phyloP scores from a whole-genome alignment of 2,888 invertebrate genomes.

The Acleris emargana region DNA sequence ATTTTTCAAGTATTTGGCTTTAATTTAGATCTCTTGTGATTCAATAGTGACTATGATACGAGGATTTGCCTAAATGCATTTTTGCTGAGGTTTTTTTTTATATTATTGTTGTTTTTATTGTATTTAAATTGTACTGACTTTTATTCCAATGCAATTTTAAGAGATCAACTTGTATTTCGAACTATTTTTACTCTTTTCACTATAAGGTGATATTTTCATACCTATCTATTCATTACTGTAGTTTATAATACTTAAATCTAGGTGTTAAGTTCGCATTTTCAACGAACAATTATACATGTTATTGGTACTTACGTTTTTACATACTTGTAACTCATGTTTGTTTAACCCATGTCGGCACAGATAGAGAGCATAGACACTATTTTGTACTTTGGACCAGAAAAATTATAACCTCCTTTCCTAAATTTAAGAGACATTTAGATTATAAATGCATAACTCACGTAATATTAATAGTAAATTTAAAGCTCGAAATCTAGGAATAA shows the following conservation, averaged over 20 bases:
- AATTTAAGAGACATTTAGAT: background rate
- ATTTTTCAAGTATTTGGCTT: no score
- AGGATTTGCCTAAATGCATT: no score
- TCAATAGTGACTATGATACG: no score
- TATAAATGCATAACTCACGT: no score
- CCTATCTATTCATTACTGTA: constrained; percentile 46
- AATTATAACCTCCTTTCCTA: background rate
- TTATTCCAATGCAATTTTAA: background rate
- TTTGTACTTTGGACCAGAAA: constrained; percentile 27
- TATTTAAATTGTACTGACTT: constrained; percentile 1
- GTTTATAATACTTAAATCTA: constrained; percentile 63
- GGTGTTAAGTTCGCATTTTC: constrained; percentile 61
- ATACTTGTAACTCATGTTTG: constrained; percentile 40
- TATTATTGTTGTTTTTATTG: no score
- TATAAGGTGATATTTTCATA: constrained; percentile 75
- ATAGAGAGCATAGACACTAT: constrained; percentile 44
- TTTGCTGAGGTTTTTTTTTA: no score
- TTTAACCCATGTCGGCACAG: constrained; percentile 48
- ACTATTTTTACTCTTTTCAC: constrained; percentile 57
- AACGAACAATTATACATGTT: constrained; percentile 62
- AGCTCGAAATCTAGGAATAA: no score
- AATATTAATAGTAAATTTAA: no score
- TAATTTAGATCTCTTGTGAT: no score
- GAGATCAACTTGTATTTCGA: constrained; percentile 13
- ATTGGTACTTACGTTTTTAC: constrained; percentile 33